A percentile compares a stretch with the other conserved stretches of the same genome.
Conservation (phyloP, 2,797 vertebrate genomes). For the Bradypus variegatus region DNA sequence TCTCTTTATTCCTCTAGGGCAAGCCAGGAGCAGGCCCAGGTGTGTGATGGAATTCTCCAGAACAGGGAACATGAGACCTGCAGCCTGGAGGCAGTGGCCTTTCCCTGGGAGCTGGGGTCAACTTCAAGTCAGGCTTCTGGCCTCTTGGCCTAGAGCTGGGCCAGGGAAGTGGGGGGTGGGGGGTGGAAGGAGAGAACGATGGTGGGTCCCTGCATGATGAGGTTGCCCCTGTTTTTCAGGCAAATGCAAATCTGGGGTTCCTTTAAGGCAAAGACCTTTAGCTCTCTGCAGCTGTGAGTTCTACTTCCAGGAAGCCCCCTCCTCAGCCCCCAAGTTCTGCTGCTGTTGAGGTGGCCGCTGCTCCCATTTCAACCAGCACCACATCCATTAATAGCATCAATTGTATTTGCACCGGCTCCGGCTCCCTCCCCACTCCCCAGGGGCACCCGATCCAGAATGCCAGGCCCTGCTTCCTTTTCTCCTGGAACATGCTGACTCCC, state of each 20-base stretch:
- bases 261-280: neutral
- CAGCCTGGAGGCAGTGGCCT: neutral
- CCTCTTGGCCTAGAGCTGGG: neutral
- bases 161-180: neutral
- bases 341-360: slow-evolving; percentile 30
- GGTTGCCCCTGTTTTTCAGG: neutral
- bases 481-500: slow-evolving; percentile 61
- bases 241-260: neutral
- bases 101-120: neutral
- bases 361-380: slow-evolving; percentile 58
- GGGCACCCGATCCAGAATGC: slow-evolving; percentile 60
- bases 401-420: slow-evolving; percentile 60
- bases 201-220: neutral
- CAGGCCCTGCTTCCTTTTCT: slow-evolving; percentile 65
- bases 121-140: neutral
- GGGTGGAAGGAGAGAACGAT: no score
- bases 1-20: neutral
- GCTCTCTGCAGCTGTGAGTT: neutral
- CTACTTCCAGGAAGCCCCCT: slow-evolving; percentile 36
- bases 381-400: slow-evolving; percentile 67
- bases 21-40: neutral
- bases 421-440: slow-evolving; percentile 56
- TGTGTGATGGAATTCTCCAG: neutral
- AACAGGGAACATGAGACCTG: neutral
- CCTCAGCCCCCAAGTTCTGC: neutral